These are phyloP conservation scores for Gymnocephalus cernua DNA, from an alignment of 2,113 vertebrate species.

Conservation along the genomic window DNA sequence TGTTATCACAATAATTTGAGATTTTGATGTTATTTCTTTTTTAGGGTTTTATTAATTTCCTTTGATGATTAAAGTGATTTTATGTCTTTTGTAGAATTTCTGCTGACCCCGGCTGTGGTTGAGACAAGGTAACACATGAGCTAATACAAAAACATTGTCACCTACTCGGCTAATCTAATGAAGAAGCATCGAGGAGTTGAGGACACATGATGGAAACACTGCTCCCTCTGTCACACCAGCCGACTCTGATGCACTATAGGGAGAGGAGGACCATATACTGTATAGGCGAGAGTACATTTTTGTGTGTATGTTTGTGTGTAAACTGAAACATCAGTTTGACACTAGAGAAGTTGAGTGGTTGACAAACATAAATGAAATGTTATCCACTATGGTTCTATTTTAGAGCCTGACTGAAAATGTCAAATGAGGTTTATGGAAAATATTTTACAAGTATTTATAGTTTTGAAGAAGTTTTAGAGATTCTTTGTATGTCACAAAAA, in stretches of 20 bases:
- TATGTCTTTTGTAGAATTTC: slow-evolving; percentile 86
- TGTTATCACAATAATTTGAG: background rate
- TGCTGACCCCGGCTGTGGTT: slow-evolving; percentile 88
- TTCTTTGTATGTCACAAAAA: slow-evolving; percentile 67
- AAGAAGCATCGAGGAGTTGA: background rate
- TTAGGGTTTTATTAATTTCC: background rate
- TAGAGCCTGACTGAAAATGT: slow-evolving; percentile 53
- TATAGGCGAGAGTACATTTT: background rate
- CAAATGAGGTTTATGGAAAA: slow-evolving; percentile 44
- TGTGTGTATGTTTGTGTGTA: slow-evolving; percentile 32
- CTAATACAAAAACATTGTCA: background rate
- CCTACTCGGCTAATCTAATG: slow-evolving; percentile 1
- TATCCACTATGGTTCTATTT: slow-evolving; percentile 47
- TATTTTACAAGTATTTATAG: slow-evolving; percentile 76
- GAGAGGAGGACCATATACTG: slow-evolving; percentile 48
- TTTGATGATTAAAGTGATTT: background rate
- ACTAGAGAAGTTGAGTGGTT: slow-evolving; percentile 22
- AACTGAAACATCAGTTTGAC: slow-evolving; percentile 29
- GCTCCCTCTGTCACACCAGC: slow-evolving; percentile 22
- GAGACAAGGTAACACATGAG: slow-evolving; percentile 1
- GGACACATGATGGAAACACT: slow-evolving; percentile 2
- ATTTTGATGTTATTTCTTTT: background rate
- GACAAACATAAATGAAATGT: slow-evolving; percentile 44
- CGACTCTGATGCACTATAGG: background rate
- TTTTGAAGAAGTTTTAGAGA: slow-evolving; percentile 74